These are phyloP conservation scores for Coptodon bakossiorum DNA, from an alignment of 2,113 vertebrate genomes.

Conservation along the genomic window DNA sequence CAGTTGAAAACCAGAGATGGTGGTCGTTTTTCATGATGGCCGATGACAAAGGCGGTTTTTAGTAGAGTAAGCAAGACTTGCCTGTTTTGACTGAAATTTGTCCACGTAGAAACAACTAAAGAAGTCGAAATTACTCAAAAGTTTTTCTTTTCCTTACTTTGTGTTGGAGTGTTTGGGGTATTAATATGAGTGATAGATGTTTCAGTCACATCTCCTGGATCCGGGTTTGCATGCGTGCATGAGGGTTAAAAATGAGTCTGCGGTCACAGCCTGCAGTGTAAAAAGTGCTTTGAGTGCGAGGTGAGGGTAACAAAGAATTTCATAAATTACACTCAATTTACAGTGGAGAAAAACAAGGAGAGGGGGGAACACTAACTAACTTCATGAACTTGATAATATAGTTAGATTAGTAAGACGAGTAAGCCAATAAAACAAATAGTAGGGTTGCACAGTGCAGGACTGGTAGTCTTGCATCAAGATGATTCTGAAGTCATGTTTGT, in stretches of 20 bases:
- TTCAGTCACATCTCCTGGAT: neutral
- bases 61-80: neutral
- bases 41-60: neutral
- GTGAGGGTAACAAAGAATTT: neutral
- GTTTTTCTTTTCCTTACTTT: neutral
- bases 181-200: neutral
- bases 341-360: neutral
- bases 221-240: neutral
- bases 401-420: neutral
- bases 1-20: neutral
- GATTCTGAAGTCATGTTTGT: neutral
- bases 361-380: neutral
- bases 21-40: neutral
- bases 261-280: neutral
- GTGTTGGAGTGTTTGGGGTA: neutral
- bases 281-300: neutral
- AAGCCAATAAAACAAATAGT: neutral
- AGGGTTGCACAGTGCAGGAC: accelerated
- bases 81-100: accelerated
- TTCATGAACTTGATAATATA: neutral
- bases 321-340: neutral
- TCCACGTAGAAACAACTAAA: neutral
- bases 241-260: neutral
- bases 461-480: neutral
- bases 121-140: neutral